A percentile compares a stretch with the other conserved stretches of the same genome.
Conservation (phyloP, 2,797 vertebrate genomes). For the Scolopax bukidnonensis region DNA sequence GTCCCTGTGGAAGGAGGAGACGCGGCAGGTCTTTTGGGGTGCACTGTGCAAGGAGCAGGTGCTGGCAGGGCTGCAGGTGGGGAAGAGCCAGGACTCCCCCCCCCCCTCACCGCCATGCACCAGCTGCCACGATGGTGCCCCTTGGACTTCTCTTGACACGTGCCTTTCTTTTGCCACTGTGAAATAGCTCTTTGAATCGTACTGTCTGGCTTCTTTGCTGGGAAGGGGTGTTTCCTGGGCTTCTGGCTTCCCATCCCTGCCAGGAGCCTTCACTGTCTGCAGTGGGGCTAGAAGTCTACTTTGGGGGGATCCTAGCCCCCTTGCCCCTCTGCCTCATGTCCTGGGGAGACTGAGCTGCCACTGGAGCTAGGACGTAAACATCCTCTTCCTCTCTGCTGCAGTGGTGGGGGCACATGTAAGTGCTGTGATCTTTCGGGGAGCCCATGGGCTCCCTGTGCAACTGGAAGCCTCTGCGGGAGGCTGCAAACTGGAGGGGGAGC, state of each 20-base stretch:
- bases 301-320: neutral
- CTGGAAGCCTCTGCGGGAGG: slow-evolving; percentile 70
- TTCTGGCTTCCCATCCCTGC: neutral
- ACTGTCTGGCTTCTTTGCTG: slow-evolving; percentile 20
- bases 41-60: neutral
- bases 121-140: neutral
- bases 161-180: slow-evolving; percentile 85
- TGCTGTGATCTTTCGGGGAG: neutral
- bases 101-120: accelerated
- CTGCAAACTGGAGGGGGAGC: slow-evolving; percentile 52
- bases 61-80: neutral
- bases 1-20: neutral
- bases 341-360: neutral
- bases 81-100: neutral
- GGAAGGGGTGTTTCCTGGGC: neutral
- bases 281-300: neutral
- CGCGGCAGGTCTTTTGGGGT: neutral
- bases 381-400: neutral
- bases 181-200: slow-evolving; percentile 66
- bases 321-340: neutral
- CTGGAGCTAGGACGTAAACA: neutral
- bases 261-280: neutral
- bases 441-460: slow-evolving; percentile 57
- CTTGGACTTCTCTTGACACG: slow-evolving; percentile 66
- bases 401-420: neutral